Percentiles rank a stretch among this genome's conserved stretches.
phyloP scores from a whole-genome alignment of 1,140 invertebrate genomes.

The Limonius californicus region DNA sequence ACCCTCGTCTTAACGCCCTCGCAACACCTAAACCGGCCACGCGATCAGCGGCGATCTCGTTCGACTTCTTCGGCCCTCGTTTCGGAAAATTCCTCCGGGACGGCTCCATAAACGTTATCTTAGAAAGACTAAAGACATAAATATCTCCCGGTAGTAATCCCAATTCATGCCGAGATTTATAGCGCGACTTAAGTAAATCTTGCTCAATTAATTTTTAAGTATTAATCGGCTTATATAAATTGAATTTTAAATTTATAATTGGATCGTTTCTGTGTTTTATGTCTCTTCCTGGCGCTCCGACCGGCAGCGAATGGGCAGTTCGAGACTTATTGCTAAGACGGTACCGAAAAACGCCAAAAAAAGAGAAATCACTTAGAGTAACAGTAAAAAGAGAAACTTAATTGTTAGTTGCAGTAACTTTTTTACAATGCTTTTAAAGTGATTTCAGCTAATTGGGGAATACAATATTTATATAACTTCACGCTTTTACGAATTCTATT shows the following conservation, averaged over 20 bases:
- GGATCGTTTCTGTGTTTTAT: too few species aligned
- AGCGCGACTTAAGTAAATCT: not conserved
- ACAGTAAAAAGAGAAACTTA: conserved; percentile 10
- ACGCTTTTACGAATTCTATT: conserved; percentile 9
- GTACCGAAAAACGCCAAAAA: not conserved
- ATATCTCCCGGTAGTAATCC: too few species aligned
- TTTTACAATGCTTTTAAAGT: not conserved
- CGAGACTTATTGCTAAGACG: too few species aligned
- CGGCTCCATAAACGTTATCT: too few species aligned
- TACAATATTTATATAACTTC: conserved; percentile 10
- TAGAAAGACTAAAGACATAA: too few species aligned
- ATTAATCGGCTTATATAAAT: not conserved
- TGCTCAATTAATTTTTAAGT: not conserved
- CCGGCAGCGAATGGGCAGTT: too few species aligned
- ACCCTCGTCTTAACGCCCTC: conserved; percentile 34
- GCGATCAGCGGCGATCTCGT: conserved; percentile 28
- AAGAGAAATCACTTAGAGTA: not conserved
- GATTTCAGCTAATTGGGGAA: not conserved
- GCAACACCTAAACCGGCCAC: conserved; percentile 26
- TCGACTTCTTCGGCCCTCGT: not conserved
- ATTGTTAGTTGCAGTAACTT: not conserved
- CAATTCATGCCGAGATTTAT: too few species aligned
- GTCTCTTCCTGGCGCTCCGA: too few species aligned
- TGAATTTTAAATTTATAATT: not conserved
- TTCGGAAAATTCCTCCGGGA: too few species aligned